Evolutionary conservation across 2,113 vertebrate genomes (phyloP), one percentile per base, ranked within the genome.

Genomic region (Crotophaga sulcirostris): DNA sequence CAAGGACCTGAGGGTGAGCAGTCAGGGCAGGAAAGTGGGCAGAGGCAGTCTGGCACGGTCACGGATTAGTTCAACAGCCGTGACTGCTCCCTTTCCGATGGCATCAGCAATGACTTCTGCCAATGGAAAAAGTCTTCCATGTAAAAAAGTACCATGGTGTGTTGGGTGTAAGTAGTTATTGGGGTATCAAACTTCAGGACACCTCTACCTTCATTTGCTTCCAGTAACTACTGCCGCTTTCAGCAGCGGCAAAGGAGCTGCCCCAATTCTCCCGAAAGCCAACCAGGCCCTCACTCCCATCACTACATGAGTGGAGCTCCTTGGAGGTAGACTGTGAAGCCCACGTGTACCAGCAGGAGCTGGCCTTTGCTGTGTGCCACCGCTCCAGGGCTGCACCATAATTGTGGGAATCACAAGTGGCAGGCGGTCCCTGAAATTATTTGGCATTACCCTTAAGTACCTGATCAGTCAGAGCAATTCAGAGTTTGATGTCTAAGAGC

Each of bases 81-180:
- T 40, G 64, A 31, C 72, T 34, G 56, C 14, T 79, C 75, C 45
- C 33, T 54, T 81, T 38, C 67, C 1, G 3, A 9, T 16, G 31
- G 47, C 0, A 0, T 58, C 84, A 86, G 52, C 69, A 38, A 3
- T 11, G 34, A 34, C 0, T 0, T 13, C 42, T 63, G 77, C 64
- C 1, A 0, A 9, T 0, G 0, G 62, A 44, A 70, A 62, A 33
- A 2, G 1, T 16, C 14, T 64, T 64, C 58, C 10, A 1, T 13
- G 31, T 2, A 0, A 12, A n/a, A 40, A 69, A 34, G 15, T 0
- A 0, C 31, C 2, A 2, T 24, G 25, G 25, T 33, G 26, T 25
- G 47, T 56, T 38, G 3, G 29, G 38, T 77, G 10, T 34, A 7
- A 34, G 14, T 34, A 9, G 28, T 16, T 8, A 20, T 0, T 23